Evolutionary conservation across 2,888 invertebrate genomes (phyloP).

Genomic region (Drosophila prolongata): DNA sequence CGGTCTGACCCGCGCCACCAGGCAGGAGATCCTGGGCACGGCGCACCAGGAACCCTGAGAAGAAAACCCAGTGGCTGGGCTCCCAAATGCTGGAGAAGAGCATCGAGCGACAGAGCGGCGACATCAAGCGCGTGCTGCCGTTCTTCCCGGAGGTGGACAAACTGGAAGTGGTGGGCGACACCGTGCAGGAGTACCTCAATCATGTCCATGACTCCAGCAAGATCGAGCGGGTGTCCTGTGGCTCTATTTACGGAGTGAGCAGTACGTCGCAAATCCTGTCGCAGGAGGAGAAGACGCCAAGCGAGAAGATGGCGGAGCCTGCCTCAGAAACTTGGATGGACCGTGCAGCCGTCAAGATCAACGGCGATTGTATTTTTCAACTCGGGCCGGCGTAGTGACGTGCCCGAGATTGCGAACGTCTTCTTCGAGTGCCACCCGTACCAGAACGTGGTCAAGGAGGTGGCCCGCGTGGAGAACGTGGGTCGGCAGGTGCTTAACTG

Average conservation of each 20-base stretch:
- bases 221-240: slow-evolving; percentile 33
- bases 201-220: background rate
- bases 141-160: slow-evolving; percentile 69
- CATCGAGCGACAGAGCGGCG: slow-evolving; percentile 44
- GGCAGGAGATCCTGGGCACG: slow-evolving; percentile 55
- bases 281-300: background rate
- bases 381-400: background rate
- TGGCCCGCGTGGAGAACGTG: slow-evolving; percentile 71
- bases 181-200: background rate
- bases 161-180: slow-evolving; percentile 67
- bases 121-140: slow-evolving; percentile 68
- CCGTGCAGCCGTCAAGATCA: slow-evolving; percentile 53
- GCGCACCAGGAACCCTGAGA: accelerated
- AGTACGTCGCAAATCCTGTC: slow-evolving; percentile 26
- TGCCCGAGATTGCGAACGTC: slow-evolving; percentile 19
- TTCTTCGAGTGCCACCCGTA: slow-evolving; percentile 71
- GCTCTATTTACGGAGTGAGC: slow-evolving; percentile 55
- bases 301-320: too few relatives aligned
- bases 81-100: slow-evolving; percentile 61
- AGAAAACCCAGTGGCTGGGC: slow-evolving; percentile 53
- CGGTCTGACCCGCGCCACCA: slow-evolving; percentile 59
- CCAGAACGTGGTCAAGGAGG: slow-evolving; percentile 49
- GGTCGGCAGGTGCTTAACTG: slow-evolving; percentile 61
- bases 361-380: slow-evolving; percentile 48
- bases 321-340: too few relatives aligned